phyloP scores from a whole-genome alignment of 2,113 vertebrate genomes.

The Zosterops borbonicus region DNA sequence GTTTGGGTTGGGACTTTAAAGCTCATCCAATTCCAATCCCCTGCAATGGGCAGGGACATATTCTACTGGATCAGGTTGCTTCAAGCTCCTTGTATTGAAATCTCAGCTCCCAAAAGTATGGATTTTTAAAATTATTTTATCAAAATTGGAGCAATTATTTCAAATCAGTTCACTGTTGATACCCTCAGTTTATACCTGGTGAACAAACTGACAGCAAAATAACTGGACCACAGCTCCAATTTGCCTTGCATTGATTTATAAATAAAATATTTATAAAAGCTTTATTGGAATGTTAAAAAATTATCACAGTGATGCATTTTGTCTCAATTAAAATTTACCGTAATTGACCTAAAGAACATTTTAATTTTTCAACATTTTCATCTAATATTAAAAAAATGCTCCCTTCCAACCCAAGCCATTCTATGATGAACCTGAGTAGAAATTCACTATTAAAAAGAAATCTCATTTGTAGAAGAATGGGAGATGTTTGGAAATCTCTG shows the following conservation, averaged over 20 bases:
- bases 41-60: neutral
- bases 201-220: neutral
- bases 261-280: neutral
- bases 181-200: neutral
- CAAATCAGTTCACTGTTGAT: neutral
- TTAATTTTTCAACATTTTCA: neutral
- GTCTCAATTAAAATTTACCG: neutral
- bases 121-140: neutral
- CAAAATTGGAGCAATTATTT: neutral
- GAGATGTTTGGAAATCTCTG: neutral
- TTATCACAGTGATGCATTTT: neutral
- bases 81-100: neutral
- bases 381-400: neutral
- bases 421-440: neutral
- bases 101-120: neutral
- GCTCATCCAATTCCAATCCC: neutral
- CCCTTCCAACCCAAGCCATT: neutral
- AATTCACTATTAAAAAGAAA: neutral
- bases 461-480: neutral
- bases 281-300: neutral
- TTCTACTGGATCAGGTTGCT: neutral
- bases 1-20: neutral
- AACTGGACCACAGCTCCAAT: neutral
- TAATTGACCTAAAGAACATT: neutral
- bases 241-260: neutral